Evolutionary conservation across 2,113 vertebrate species (phyloP).

Genomic region (cattle (Bos taurus)): ARS-UCD2.0 NC_037329.1:80616501-80617000

Average conservation of each 20-base stretch:
- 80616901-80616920: not conserved
- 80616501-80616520: not conserved
- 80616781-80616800: not conserved
- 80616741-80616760: not conserved
- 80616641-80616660: not conserved
- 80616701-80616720: not conserved
- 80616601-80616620: not conserved
- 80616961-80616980: not conserved
- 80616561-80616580: not conserved
- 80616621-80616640: not conserved
- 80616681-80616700: not conserved
- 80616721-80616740: not conserved
- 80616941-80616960: not conserved
- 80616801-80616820: not conserved
- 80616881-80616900: not conserved
- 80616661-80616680: not conserved
- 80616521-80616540: not conserved
- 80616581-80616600: not conserved
- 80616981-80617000: not conserved
- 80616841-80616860: not conserved
- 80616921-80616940: not conserved
- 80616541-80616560: not conserved
- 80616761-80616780: not conserved
- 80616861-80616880: not conserved
- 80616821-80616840: not conserved